Evolutionary conservation across 2,113 vertebrate genomes (phyloP), one percentile per base, ranked within the genome.

Genomic region (Amphilophus citrinellus): DNA sequence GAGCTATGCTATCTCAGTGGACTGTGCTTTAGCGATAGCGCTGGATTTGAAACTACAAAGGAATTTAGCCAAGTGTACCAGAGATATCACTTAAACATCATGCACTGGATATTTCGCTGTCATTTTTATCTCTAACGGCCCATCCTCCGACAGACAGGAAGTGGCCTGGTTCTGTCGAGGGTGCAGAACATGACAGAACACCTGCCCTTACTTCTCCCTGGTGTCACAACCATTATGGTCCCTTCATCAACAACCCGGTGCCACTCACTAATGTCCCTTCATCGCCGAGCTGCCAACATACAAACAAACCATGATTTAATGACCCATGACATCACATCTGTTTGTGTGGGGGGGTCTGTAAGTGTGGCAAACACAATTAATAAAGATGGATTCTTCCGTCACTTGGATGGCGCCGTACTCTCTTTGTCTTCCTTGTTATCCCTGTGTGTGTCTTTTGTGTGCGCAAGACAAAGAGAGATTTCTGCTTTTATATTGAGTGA

Each of bases 271-370:
- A 92, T 87, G 85, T 92, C 84, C 71, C 87, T 62, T 87, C 86
- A 90, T 91, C 79, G 44, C 35, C 37, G 66, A 91, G 88, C 87
- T 87, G 88, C 90, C 90, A 87, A 83, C 86, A 84, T 84, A 87
- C 82, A 91, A 94, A 91, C 85, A 91, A 90, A 91, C 84, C 42
- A 84, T 79, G 80, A 91, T 88, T 88, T 91, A 94, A 93, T 92
- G 93, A 93, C 92, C 86, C 93, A 22, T 83, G 86, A 90, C 90
- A 89, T 89, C 88, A 92, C 92, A 93, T 94, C 93, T 94, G 89
- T 83, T 91, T 89, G 90, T 89, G 80, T 90, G 87, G 58, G 82
- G 78, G 75, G 59, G 32, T 84, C 73, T 80, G 66, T 86, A 82
- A 58, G 82, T 47, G 77, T 87, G 79, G 84, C 80, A 79, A 77